A percentile compares a stretch with the other conserved stretches of the same genome.
Conservation (phyloP, 2,113 vertebrate species). For the Chaenocephalus aceratus region DNA sequence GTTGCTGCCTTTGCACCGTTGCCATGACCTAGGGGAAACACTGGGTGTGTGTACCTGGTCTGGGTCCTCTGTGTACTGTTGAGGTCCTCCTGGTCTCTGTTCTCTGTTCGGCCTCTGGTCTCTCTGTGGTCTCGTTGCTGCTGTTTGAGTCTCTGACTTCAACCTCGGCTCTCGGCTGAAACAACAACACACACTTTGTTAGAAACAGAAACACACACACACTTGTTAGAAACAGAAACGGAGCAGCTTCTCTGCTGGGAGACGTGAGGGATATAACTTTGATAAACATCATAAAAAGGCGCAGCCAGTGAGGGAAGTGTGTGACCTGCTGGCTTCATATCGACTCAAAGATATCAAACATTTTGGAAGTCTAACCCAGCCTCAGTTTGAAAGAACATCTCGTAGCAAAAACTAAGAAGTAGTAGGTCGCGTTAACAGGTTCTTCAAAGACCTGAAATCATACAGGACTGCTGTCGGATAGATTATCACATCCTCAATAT, state of each 20-base stretch:
- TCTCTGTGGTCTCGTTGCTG: slow-evolving; percentile 92
- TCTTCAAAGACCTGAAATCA: too few relatives aligned
- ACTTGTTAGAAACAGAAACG: too few relatives aligned
- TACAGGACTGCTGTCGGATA: too few relatives aligned
- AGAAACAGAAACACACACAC: neutral
- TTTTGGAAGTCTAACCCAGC: too few relatives aligned
- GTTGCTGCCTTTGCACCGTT: too few relatives aligned
- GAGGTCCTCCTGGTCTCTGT: slow-evolving; percentile 88
- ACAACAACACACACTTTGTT: slow-evolving; percentile 10
- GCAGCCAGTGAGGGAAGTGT: neutral
- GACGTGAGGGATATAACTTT: neutral
- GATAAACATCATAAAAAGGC: neutral
- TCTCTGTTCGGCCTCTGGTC: slow-evolving; percentile 92
- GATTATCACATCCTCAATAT: too few relatives aligned
- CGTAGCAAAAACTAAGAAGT: too few relatives aligned
- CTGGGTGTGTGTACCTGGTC: slow-evolving; percentile 91
- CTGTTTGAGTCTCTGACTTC: slow-evolving; percentile 91
- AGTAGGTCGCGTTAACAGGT: too few relatives aligned
- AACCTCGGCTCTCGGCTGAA: slow-evolving; percentile 90
- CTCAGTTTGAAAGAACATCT: too few relatives aligned
- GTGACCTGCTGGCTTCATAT: neutral
- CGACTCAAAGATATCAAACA: too few relatives aligned
- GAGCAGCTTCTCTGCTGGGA: neutral
- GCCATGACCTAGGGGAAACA: too few relatives aligned
- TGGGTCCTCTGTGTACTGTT: slow-evolving; percentile 89